Evolutionary conservation across 2,888 invertebrate species (phyloP).

Genomic region (Pogonocherus hispidulus): DNA sequence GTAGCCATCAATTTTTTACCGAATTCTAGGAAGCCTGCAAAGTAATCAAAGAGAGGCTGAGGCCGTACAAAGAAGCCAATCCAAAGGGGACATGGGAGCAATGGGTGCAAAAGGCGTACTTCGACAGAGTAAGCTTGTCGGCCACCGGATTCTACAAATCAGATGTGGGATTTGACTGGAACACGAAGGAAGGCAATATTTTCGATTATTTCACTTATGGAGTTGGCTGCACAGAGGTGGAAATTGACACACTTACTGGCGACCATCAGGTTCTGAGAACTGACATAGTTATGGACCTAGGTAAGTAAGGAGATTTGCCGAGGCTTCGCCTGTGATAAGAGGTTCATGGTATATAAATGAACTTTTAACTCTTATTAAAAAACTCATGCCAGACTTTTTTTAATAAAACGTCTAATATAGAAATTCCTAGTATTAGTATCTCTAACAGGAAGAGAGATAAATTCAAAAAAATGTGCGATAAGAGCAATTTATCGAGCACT

Average conservation of each 20-base stretch:
- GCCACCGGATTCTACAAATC: conserved; percentile 88
- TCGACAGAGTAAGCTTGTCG: conserved; percentile 83
- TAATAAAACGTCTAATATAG: no score
- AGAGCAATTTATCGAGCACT: no score
- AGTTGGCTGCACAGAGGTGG: conserved; percentile 88
- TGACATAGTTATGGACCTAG: conserved; percentile 98
- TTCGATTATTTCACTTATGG: conserved; percentile 92
- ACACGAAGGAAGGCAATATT: conserved; percentile 78
- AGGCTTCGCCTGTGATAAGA: no score
- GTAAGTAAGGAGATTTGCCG: conserved; percentile 45
- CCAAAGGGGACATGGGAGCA: conserved; percentile 88
- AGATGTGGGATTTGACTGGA: conserved; percentile 79
- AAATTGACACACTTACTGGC: conserved; percentile 94
- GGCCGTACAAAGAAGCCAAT: conserved; percentile 80
- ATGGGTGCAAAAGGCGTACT: conserved; percentile 84
- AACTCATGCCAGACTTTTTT: no score
- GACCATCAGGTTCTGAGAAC: conserved; percentile 91
- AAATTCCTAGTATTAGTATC: no score
- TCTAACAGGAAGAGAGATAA: no score
- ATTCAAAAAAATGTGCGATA: no score
- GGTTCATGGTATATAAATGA: no score
- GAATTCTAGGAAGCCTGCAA: conserved; percentile 78
- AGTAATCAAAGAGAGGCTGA: conserved; percentile 79
- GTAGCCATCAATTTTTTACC: neutral
- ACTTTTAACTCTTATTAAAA: no score